A percentile compares a stretch with the other conserved stretches of the same genome.
These are phyloP conservation scores for Ryuthela nishihirai DNA, from an alignment of 2,888 invertebrate species.

Conservation along the genomic window DNA sequence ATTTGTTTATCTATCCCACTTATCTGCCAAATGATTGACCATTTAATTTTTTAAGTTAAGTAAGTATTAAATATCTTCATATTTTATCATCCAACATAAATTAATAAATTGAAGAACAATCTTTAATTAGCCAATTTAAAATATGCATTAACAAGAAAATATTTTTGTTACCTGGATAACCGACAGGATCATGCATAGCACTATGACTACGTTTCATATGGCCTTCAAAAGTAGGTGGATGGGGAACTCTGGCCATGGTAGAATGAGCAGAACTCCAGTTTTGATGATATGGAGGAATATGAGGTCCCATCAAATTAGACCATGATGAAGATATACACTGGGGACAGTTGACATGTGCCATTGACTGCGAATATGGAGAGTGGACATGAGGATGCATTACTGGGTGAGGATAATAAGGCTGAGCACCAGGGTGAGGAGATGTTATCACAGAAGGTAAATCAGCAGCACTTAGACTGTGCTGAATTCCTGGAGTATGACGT, in stretches of 20 bases:
- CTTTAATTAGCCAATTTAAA: not conserved
- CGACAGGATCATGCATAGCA: slow-evolving; percentile 4
- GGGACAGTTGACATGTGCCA: slow-evolving; percentile 64
- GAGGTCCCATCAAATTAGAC: slow-evolving; percentile 30
- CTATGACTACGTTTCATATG: slow-evolving; percentile 29
- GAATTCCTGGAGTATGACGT: too few species aligned
- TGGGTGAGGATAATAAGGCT: slow-evolving; percentile 16
- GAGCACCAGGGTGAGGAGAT: slow-evolving; percentile 5
- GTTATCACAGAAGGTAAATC: slow-evolving; percentile 7
- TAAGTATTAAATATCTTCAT: too few species aligned
- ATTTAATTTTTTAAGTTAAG: too few species aligned
- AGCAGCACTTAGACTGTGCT: slow-evolving; percentile 28
- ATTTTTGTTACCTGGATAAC: slow-evolving; percentile 28
- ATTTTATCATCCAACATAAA: too few species aligned
- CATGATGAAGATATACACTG: slow-evolving; percentile 50
- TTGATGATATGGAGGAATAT: slow-evolving; percentile 26
- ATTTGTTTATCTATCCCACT: too few species aligned
- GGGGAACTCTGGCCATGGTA: not conserved
- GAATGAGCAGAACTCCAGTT: slow-evolving; percentile 26
- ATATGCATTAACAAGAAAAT: too few species aligned
- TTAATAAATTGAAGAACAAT: not conserved
- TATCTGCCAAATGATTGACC: too few species aligned
- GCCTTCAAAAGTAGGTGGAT: not conserved
- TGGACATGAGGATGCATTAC: slow-evolving; percentile 58
- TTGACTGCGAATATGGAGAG: slow-evolving; percentile 51